Percentiles rank a stretch among this genome's conserved stretches.
Evolutionary conservation across 2,113 vertebrate species (phyloP).

Genomic region (Polyodon spathula): DNA sequence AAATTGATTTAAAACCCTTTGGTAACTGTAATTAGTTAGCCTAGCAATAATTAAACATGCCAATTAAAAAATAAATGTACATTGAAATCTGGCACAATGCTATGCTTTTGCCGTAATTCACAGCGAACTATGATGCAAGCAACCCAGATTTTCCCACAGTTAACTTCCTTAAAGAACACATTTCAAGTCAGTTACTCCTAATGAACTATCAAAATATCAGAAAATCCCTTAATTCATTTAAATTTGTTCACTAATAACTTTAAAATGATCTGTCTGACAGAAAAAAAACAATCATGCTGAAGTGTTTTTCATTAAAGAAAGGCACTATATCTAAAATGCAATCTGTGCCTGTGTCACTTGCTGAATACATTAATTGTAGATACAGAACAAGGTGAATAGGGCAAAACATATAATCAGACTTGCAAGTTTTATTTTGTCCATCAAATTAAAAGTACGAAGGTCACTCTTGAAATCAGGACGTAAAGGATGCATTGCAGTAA

Average conservation of each 20-base stretch:
- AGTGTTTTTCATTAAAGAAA: background rate
- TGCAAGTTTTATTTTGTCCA: too few relatives aligned
- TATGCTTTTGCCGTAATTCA: background rate
- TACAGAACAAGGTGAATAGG: too few relatives aligned
- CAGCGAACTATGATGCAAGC: background rate
- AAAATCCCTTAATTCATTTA: background rate
- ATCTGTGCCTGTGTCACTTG: constrained; percentile 2
- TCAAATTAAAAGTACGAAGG: too few relatives aligned
- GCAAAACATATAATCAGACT: too few relatives aligned
- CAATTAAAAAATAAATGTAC: background rate
- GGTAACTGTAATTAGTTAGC: too few relatives aligned
- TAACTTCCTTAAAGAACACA: background rate
- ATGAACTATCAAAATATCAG: background rate
- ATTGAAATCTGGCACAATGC: background rate
- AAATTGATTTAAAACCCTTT: too few relatives aligned
- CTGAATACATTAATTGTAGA: too few relatives aligned
- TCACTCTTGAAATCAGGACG: too few relatives aligned
- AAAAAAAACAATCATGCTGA: background rate
- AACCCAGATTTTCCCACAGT: background rate
- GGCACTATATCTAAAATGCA: background rate
- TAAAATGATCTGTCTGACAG: background rate
- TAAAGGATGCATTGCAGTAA: too few relatives aligned
- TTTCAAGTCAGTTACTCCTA: background rate
- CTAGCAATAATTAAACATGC: too few relatives aligned
- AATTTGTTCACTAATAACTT: background rate